Percentiles rank a stretch among this genome's conserved stretches.
These are phyloP conservation scores for Oryzaephilus surinamensis DNA, from an alignment of 1,140 invertebrate genomes.

Conservation along the genomic window DNA sequence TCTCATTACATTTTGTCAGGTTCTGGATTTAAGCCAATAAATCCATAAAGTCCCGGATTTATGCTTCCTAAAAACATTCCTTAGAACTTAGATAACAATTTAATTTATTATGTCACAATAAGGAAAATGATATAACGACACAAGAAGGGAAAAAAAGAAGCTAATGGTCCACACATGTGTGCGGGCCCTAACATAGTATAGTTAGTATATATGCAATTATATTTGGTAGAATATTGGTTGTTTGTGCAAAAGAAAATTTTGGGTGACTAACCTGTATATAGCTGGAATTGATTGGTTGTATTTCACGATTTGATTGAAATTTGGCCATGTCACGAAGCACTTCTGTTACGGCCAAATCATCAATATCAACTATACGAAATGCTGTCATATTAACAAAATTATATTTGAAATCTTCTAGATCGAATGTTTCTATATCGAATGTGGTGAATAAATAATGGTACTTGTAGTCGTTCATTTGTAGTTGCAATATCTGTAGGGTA, in stretches of 20 bases:
- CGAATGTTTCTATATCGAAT: conserved; percentile 83
- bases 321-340: conserved; percentile 76
- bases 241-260: too few relatives aligned
- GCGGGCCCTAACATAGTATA: background rate
- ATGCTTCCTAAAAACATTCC: background rate
- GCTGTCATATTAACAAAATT: conserved; percentile 90
- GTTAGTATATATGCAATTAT: background rate
- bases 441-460: conserved; percentile 91
- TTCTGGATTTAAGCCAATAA: conserved; percentile 9
- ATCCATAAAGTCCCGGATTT: conserved; percentile 5
- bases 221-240: too few relatives aligned
- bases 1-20: conserved; percentile 6
- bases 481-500: conserved; percentile 68
- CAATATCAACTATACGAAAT: conserved; percentile 73
- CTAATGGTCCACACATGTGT: background rate
- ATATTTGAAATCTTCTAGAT: conserved; percentile 88
- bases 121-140: too few relatives aligned
- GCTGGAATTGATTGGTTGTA: conserved; percentile 52
- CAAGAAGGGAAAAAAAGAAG: too few relatives aligned
- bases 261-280: conserved; percentile 52
- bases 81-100: background rate
- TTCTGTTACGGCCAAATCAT: conserved; percentile 61
- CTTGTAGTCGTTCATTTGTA: conserved; percentile 89
- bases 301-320: conserved; percentile 57
- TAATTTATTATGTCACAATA: conserved; percentile 3